Base-by-base conservation (phyloP, 92 coral and sea anemone genomes). In the Parazoanthus swiftii region DNA sequence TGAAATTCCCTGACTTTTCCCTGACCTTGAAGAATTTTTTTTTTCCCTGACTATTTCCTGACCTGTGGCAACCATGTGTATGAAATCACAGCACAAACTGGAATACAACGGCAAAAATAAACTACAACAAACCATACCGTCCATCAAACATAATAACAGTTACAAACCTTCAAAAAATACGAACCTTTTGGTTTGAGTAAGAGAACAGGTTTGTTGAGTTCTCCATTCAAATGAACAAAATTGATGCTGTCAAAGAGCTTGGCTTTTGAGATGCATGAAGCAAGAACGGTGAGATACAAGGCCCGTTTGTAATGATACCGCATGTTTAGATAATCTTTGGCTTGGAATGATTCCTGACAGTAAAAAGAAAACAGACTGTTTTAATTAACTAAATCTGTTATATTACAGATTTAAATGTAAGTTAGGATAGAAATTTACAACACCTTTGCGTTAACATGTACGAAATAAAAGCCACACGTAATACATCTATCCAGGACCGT, bases 241-340 rank as follows among this genome's bases (percentile, higher is more conserved):
- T 92, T 89, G 86, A 97, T 93, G 42, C 91, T 89, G 58, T 91
- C 93, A 88, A 95, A 93, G 43, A 92, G 73, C 74, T 96, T 90
- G 81, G 96, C 88, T 85, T 94, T 94, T n/a, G 80, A 88, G 4
- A 95, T 77, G 67, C 88, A 90, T 25, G 92, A 82, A 20, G 98
- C 99, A 37, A 95, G 77, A 56, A 91, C 86, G 13, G 93, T 65
- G 44, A 97, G 93, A 83, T 95, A 97, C 2, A 94, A 72, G 37
- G 97, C 99, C 86, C 99, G 89, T 79, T 97, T 97, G 91, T 92
- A 92, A 76, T 94, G 95, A 80, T 97, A 97, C 56, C 98, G 90
- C 58, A 95, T 91, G 85, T 97, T 97, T 16, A 97, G 88, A 77
- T 91, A 92, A 75, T 97, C 99, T 88, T 95, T 95, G 33, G 94